Evolutionary conservation across 1,140 invertebrate species (phyloP).

Genomic region (Mylabris phalerata): DNA sequence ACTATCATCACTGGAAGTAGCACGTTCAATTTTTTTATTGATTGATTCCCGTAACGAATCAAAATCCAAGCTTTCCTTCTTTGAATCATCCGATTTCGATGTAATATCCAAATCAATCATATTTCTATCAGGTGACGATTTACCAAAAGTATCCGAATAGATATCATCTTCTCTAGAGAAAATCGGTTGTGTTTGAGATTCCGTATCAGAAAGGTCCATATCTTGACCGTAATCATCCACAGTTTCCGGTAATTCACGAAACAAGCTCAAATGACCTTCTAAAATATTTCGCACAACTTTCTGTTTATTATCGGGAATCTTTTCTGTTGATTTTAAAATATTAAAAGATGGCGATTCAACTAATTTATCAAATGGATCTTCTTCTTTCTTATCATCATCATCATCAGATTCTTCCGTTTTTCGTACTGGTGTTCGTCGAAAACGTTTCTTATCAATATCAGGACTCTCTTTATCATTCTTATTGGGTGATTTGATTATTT

Average conservation of each 20-base stretch:
- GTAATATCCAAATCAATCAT: slow-evolving; percentile 40
- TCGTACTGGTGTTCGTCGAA: slow-evolving; percentile 23
- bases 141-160: slow-evolving; percentile 44
- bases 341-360: slow-evolving; percentile 43
- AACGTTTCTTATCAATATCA: slow-evolving; percentile 28
- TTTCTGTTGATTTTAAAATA: slow-evolving; percentile 20
- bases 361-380: slow-evolving; percentile 49
- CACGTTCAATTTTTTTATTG: slow-evolving; percentile 38
- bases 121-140: slow-evolving; percentile 35
- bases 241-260: slow-evolving; percentile 41
- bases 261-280: slow-evolving; percentile 33
- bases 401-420: slow-evolving; percentile 29
- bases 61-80: slow-evolving; percentile 42
- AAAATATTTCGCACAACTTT: slow-evolving; percentile 22
- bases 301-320: slow-evolving; percentile 19
- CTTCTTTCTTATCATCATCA: slow-evolving; percentile 27
- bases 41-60: slow-evolving; percentile 4
- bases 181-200: slow-evolving; percentile 49
- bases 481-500: slow-evolving; percentile 25
- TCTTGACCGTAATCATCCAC: slow-evolving; percentile 47
- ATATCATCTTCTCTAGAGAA: slow-evolving; percentile 54
- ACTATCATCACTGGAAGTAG: slow-evolving; percentile 40
- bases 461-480: slow-evolving; percentile 19
- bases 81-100: slow-evolving; percentile 38
- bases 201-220: slow-evolving; percentile 50